Evolutionary conservation across 2,888 invertebrate genomes (phyloP).

Genomic region (Endotricha flammealis): DNA sequence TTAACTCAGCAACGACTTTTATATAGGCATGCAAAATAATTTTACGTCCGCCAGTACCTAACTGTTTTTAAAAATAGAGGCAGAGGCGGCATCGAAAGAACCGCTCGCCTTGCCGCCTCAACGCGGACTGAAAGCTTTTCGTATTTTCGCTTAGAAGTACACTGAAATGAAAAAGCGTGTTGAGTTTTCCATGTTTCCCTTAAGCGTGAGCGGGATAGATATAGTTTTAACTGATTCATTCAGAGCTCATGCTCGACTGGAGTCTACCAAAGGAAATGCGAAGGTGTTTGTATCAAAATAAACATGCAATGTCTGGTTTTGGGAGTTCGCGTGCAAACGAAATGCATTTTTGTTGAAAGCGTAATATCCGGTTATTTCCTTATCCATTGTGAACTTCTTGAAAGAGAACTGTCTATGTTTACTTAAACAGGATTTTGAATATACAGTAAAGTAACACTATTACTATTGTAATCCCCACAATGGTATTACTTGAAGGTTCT

Average conservation of each 20-base stretch:
- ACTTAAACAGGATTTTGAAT: constrained; percentile 2
- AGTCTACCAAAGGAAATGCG: constrained; percentile 51
- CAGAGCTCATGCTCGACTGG: constrained; percentile 34
- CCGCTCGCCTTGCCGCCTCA: constrained; percentile 59
- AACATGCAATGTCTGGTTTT: constrained; percentile 54
- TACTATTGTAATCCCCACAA: constrained; percentile 26
- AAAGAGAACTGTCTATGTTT: neutral
- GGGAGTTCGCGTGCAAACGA: constrained; percentile 23
- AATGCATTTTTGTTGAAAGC: constrained; percentile 17
- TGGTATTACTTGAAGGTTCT: constrained; percentile 24
- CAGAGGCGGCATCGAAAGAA: constrained; percentile 39
- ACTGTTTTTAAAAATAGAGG: constrained; percentile 38
- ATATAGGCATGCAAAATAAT: constrained; percentile 35
- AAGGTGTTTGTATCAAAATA: constrained; percentile 66
- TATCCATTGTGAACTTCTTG: neutral
- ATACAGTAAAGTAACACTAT: constrained; percentile 17
- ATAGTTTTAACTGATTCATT: constrained; percentile 24
- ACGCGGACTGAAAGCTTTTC: constrained; percentile 67
- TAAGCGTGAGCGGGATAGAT: constrained; percentile 41
- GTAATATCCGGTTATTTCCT: constrained; percentile 3
- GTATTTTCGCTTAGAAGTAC: constrained; percentile 39
- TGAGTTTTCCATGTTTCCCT: constrained; percentile 34
- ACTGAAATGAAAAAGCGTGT: constrained; percentile 39
- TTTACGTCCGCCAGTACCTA: constrained; percentile 35
- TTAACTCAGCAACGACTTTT: constrained; percentile 22